Percentiles rank a stretch among this genome's conserved stretches.
These are phyloP conservation scores for Agonopterix arenella DNA, from an alignment of 2,888 invertebrate species.

Conservation along the genomic window DNA sequence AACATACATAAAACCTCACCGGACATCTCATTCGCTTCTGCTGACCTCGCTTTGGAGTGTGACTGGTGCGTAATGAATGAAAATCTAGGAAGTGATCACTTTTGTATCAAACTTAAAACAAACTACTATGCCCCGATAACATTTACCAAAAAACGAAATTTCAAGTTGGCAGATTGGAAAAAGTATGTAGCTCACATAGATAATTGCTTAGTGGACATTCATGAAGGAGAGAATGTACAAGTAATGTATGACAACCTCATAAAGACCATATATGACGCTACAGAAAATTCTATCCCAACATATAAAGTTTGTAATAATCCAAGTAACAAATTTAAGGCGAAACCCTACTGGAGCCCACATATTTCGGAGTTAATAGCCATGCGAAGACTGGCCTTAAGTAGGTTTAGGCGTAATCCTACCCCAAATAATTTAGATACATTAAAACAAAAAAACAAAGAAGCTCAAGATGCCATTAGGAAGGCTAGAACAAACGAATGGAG, in stretches of 20 bases:
- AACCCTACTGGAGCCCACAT: constrained; percentile 11
- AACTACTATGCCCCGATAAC: neutral
- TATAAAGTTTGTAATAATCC: constrained; percentile 2
- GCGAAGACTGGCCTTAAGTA: constrained; percentile 8
- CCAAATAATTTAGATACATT: constrained; percentile 10
- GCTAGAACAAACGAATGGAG: constrained; percentile 6
- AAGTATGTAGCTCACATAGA: neutral
- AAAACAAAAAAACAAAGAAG: constrained; percentile 5
- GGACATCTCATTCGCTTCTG: constrained; percentile 9
- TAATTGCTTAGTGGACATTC: neutral
- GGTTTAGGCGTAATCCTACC: constrained; percentile 13
- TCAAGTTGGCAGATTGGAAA: constrained; percentile 8
- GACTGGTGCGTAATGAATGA: constrained; percentile 11
- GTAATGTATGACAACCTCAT: neutral
- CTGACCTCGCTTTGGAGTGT: constrained; percentile 9
- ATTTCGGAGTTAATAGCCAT: constrained; percentile 14
- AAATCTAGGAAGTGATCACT: constrained; percentile 10
- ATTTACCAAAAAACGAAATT: constrained; percentile 3
- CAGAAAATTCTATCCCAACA: constrained; percentile 7
- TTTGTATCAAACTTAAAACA: constrained; percentile 8
- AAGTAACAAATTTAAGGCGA: constrained; percentile 10
- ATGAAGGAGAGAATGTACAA: neutral
- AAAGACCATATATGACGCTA: neutral
- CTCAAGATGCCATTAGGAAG: constrained; percentile 1
- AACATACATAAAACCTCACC: constrained; percentile 8